Evolutionary conservation across 2,113 vertebrate species (phyloP).

Genomic region (Odocoileus hemionus): DNA sequence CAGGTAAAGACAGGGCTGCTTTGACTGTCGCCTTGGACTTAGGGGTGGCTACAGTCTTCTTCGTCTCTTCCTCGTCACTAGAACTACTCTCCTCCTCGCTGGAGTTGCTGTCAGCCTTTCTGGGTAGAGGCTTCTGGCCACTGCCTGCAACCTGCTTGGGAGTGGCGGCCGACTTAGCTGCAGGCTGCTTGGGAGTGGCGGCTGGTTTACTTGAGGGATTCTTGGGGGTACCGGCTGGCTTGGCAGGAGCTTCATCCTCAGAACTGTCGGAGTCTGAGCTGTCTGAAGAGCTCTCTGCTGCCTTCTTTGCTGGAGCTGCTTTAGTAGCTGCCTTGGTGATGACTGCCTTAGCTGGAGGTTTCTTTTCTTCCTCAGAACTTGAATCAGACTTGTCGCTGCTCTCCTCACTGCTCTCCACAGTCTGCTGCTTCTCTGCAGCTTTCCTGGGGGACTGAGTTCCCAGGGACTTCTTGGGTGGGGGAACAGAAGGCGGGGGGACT

Average conservation of each 20-base stretch:
- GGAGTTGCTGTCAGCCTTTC: conserved; percentile 87
- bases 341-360: conserved; percentile 65
- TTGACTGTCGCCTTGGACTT: conserved; percentile 71
- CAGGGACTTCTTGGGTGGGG: conserved; percentile 59
- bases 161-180: conserved; percentile 64
- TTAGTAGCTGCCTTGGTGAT: conserved; percentile 69
- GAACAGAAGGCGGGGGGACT: conserved; percentile 80
- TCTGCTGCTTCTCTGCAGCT: conserved; percentile 73
- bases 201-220: conserved; percentile 19
- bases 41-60: conserved; percentile 33
- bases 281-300: conserved; percentile 83
- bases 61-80: conserved; percentile 72
- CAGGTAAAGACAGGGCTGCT: conserved; percentile 56
- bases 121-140: conserved; percentile 61
- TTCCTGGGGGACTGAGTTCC: conserved; percentile 67
- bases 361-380: conserved; percentile 89
- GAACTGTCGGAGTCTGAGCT: conserved; percentile 92
- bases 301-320: conserved; percentile 70
- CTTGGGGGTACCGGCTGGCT: conserved; percentile 47
- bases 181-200: background rate
- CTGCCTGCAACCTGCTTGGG: conserved; percentile 70
- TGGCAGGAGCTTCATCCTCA: conserved; percentile 84
- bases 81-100: conserved; percentile 84
- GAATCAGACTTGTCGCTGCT: conserved; percentile 83
- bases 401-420: conserved; percentile 73